phyloP scores from a whole-genome alignment of 2,113 vertebrate species.

The Brienomyrus brachyistius region DNA sequence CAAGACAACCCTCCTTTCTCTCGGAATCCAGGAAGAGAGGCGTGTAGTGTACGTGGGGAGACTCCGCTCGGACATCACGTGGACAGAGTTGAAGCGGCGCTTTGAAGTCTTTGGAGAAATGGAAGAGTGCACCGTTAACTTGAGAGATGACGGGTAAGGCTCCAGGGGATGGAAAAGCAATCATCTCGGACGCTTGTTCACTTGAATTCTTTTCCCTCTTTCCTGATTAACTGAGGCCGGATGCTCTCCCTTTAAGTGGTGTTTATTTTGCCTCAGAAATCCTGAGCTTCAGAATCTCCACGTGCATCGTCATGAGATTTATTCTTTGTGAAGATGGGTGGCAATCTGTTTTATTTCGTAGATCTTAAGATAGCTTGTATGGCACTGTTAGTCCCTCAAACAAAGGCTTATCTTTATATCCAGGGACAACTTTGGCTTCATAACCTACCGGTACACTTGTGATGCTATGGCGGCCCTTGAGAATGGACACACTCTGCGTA shows the following conservation, averaged over 20 bases:
- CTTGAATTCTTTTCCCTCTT: slow-evolving; percentile 19
- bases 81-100: slow-evolving; percentile 86
- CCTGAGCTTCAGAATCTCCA: not conserved
- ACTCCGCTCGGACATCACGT: slow-evolving; percentile 85
- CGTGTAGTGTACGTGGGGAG: slow-evolving; percentile 92
- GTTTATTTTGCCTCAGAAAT: slow-evolving; percentile 11
- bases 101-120: slow-evolving; percentile 99
- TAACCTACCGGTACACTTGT: slow-evolving; percentile 98
- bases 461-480: slow-evolving; percentile 96
- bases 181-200: slow-evolving; percentile 2
- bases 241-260: slow-evolving; percentile 10
- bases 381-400: not conserved
- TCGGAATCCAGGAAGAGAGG: slow-evolving; percentile 78
- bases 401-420: slow-evolving; percentile 49
- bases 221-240: slow-evolving; percentile 18
- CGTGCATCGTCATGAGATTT: not conserved
- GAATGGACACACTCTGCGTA: slow-evolving; percentile 93
- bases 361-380: not conserved
- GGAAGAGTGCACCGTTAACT: slow-evolving; percentile 94
- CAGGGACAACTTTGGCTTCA: slow-evolving; percentile 98
- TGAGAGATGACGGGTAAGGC: slow-evolving; percentile 87
- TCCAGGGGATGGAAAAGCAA: slow-evolving; percentile 14
- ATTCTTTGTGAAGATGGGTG: not conserved
- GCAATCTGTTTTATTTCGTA: not conserved
- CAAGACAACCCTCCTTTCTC: slow-evolving; percentile 23